phyloP scores from a whole-genome alignment of 2,888 invertebrate species.

The Myopa testacea region DNA sequence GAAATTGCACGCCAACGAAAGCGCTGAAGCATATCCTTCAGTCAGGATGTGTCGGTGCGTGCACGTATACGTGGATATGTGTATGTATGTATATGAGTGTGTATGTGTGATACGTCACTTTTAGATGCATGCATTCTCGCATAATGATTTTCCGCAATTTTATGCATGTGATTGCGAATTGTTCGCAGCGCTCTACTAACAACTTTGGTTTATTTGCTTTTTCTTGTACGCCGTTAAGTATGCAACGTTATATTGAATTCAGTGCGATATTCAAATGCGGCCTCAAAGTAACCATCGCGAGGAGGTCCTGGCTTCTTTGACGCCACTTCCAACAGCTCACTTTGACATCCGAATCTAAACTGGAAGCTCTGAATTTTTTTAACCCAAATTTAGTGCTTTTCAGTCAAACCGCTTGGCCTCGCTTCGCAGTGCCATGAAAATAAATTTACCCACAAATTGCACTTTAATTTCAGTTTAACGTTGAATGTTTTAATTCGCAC shows the following conservation, averaged over 20 bases:
- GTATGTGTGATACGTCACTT: neutral
- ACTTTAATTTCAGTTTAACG: slow-evolving; percentile 50
- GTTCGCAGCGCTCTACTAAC: neutral
- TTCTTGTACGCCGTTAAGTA: slow-evolving; percentile 11
- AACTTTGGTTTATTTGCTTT: neutral
- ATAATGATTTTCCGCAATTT: slow-evolving; percentile 34
- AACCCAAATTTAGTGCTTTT: too few species aligned
- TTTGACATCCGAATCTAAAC: slow-evolving; percentile 15
- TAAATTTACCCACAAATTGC: slow-evolving; percentile 53
- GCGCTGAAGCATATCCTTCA: slow-evolving; percentile 21
- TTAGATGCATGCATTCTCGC: slow-evolving; percentile 11
- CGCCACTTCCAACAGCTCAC: neutral
- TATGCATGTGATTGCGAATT: slow-evolving; percentile 22
- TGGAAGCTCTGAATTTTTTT: neutral
- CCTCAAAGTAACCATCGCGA: too few species aligned
- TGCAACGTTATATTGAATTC: slow-evolving; percentile 6
- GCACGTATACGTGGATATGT: neutral
- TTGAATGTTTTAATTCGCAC: slow-evolving; percentile 27
- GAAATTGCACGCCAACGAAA: slow-evolving; percentile 25
- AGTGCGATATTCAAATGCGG: too few species aligned
- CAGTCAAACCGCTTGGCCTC: neutral
- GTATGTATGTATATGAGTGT: neutral
- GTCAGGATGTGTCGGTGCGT: slow-evolving; percentile 15
- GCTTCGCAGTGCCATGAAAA: neutral
- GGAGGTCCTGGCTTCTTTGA: too few species aligned